Evolutionary conservation across 2,797 vertebrate genomes (phyloP), one percentile per base, ranked within the genome.

Genomic region (Cossypha heuglini): DNA sequence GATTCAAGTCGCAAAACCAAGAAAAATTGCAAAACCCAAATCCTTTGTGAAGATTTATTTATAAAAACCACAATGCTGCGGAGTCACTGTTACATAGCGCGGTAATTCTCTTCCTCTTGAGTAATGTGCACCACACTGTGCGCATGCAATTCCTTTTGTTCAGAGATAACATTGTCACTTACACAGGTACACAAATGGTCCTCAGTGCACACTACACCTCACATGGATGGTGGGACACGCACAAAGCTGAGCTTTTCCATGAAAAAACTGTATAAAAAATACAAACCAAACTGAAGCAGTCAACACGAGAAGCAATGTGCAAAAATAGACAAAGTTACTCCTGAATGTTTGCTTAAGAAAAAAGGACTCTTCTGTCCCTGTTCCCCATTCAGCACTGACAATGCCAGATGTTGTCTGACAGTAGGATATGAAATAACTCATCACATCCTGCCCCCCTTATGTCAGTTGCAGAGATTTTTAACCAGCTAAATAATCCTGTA

Each of bases 31-130:
- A 84, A 57, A 89, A 68, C 19, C 33, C 51, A 67, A 91, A 55
- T 82, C 31, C 18, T 88, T 93, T 86, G 52, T 80, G 79, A 92
- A 92, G 69, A 45, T 97, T 97, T 97, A 97, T 97, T 97, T 96
- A 97, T 82, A 97, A 97, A 97, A 97, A 80, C 11, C 85, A 88
- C 38, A 51, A 84, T 64, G 69, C 75, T 64, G 58, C 88, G 94
- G 90, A 92, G 90, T 94, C 95, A 83, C 83, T 87, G 87, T 94
- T 90, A 88, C 91, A 89, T 69, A 87, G 87, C 8, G 0, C 75
- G 84, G 73, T 35, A 72, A 91, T 94, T 96, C 86, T 93, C 81
- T 69, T 96, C 75, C 86, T 83, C 79, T 88, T 40, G 62, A 86
- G 87, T n/a, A 90, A 86, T 66, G 84, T 86, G 94, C 95, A 93